phyloP scores from a whole-genome alignment of 2,888 invertebrate genomes.

The Furcula furcula region DNA sequence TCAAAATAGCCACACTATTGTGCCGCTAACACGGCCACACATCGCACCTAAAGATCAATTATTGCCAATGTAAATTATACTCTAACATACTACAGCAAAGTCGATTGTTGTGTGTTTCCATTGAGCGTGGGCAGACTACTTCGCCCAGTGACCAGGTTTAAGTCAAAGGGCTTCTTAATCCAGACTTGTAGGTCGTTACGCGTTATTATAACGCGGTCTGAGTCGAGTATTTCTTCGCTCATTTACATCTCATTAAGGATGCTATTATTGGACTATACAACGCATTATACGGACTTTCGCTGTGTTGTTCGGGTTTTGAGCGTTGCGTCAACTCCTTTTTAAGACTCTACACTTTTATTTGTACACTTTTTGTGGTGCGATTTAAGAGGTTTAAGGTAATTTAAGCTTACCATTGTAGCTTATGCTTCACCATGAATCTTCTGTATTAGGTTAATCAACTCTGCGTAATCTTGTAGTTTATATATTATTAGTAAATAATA shows the following conservation, averaged over 20 bases:
- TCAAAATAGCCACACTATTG: conserved; percentile 80
- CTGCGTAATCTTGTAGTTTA: neutral
- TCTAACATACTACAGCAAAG: conserved; percentile 35
- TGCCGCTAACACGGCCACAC: conserved; percentile 65
- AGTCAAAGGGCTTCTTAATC: conserved; percentile 82
- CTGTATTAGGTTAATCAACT: too few species aligned
- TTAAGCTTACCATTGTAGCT: neutral
- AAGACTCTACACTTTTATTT: conserved; percentile 11
- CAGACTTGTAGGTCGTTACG: conserved; percentile 82
- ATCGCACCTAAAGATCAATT: conserved; percentile 57
- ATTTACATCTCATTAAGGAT: conserved; percentile 81
- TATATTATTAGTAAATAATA: neutral
- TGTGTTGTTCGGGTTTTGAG: conserved; percentile 28
- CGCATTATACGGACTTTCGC: conserved; percentile 46
- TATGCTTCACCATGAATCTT: conserved; percentile 1
- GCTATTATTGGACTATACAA: conserved; percentile 71
- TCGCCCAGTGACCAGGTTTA: conserved; percentile 67
- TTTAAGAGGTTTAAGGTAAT: neutral
- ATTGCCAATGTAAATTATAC: conserved; percentile 29
- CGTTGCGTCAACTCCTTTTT: conserved; percentile 26
- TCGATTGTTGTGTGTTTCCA: conserved; percentile 26
- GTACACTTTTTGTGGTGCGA: neutral
- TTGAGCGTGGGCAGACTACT: conserved; percentile 50
- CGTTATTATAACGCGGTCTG: conserved; percentile 79
- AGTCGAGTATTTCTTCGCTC: conserved; percentile 77